Base-by-base conservation (phyloP, 2,113 vertebrate genomes). In the Engraulis encrasicolus region DNA sequence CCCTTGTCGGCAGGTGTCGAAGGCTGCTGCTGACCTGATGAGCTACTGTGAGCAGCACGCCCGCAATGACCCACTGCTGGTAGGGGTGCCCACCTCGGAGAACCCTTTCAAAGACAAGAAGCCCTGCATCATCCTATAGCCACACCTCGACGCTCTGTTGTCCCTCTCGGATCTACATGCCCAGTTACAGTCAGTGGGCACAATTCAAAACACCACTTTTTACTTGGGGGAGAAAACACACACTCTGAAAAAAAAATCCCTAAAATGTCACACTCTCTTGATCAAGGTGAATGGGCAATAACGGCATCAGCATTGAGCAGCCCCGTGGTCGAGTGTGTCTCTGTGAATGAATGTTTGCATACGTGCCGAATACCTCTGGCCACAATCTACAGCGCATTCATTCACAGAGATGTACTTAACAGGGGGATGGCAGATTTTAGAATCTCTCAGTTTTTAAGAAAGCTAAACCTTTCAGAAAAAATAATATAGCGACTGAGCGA, bases 61-160 rank as follows among this genome's bases (percentile, higher is more conserved):
- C 89, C 91, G 97, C 88, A 96, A 80, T 0, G 98, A 99, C 91
- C 97, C 98, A 0, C 93, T 99, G 90, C 96, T 99, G 93, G 97
- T 99, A 0, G 98, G 98, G 18, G 95, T 99, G 0, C 97, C 98
- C 0, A 97, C 97, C 34, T 99, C 98, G 0, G 98, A 99, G 92
- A 99, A 99, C 85, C 98, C 98, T 50, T 99, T 99, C 89, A 99
- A 99, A 93, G 98, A 99, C 96, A 99, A 99, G 95, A 99, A 99
- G 45, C 98, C 98, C 3, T 99, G 98, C 78, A 96, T 93, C 86
- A 98, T 99, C 85, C 96, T 99, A 93, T 99, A 99, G 96, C 94
- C 86, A 15, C 71, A 27, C 58, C n/a, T 19, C 38, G 45, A 34
- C 50, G 15, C 52, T 45, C 34, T 49, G 78, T 78, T 5, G 0